Percentiles rank a stretch among this genome's conserved stretches.
phyloP scores from a whole-genome alignment of 2,113 vertebrate genomes.

The Nerophis lumbriciformis region DNA sequence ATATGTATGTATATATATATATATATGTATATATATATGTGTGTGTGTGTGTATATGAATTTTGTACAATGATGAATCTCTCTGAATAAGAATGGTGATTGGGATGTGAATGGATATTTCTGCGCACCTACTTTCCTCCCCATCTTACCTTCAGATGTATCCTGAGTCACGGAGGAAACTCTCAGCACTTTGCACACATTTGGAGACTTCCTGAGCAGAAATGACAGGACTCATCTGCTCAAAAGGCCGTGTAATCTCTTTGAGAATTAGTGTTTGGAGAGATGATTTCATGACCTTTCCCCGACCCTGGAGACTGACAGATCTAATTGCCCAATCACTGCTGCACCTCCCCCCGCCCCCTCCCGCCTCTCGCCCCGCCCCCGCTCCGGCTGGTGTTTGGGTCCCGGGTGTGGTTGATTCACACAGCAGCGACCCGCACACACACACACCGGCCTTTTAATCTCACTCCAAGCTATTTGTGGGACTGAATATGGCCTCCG shows the following conservation, averaged over 20 bases:
- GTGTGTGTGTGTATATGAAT: no score
- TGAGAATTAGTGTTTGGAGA: slow-evolving; percentile 69
- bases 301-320: slow-evolving; percentile 75
- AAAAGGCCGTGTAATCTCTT: slow-evolving; percentile 72
- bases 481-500: slow-evolving; percentile 52
- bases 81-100: no score
- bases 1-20: no score
- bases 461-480: slow-evolving; percentile 58
- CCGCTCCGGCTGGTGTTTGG: slow-evolving; percentile 46
- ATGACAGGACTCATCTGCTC: slow-evolving; percentile 68
- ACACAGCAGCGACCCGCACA: slow-evolving; percentile 34
- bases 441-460: slow-evolving; percentile 45
- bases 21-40: no score
- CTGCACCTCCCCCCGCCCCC: slow-evolving; percentile 39
- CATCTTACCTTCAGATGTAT: slow-evolving; percentile 60
- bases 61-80: no score
- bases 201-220: slow-evolving; percentile 64
- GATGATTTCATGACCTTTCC: slow-evolving; percentile 74
- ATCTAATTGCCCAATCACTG: slow-evolving; percentile 76
- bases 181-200: slow-evolving; percentile 58
- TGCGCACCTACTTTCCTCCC: slow-evolving; percentile 31
- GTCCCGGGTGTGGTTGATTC: slow-evolving; percentile 50
- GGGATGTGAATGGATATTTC: no score
- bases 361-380: background rate
- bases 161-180: slow-evolving; percentile 56